Evolutionary conservation across 2,888 invertebrate genomes (phyloP).

Genomic region (Eristalinus aeneus): DNA sequence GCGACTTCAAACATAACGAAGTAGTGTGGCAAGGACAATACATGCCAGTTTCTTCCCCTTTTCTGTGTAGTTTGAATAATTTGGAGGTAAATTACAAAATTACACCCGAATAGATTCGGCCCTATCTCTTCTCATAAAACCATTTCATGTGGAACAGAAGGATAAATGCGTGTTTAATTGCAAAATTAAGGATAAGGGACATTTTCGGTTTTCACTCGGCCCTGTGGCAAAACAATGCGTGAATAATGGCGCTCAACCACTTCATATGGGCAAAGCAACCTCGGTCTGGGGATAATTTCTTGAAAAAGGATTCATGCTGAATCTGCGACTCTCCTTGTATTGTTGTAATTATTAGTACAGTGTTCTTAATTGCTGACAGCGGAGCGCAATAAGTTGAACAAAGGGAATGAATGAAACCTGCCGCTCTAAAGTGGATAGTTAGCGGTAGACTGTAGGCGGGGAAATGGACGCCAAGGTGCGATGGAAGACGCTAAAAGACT

Average conservation of each 20-base stretch:
- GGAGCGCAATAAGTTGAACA: conserved; percentile 26
- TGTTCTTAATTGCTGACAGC: conserved; percentile 52
- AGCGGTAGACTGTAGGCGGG: conserved; percentile 43
- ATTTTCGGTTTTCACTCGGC: conserved; percentile 37
- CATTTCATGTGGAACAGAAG: conserved; percentile 45
- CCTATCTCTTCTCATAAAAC: conserved; percentile 29
- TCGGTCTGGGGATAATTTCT: conserved; percentile 2
- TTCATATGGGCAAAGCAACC: conserved; percentile 1
- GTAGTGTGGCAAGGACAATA: conserved; percentile 23
- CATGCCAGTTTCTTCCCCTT: conserved; percentile 11
- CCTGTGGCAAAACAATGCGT: conserved; percentile 39
- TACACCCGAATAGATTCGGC: conserved; percentile 33
- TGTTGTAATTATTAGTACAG: conserved; percentile 57
- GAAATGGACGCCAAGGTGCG: neutral
- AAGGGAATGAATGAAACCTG: conserved; percentile 52
- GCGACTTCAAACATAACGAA: neutral
- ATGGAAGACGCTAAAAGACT: conserved; percentile 1
- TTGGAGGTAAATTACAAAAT: conserved; percentile 48
- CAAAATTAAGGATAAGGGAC: conserved; percentile 54
- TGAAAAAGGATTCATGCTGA: conserved; percentile 24
- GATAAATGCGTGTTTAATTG: conserved; percentile 64
- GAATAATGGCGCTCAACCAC: conserved; percentile 50
- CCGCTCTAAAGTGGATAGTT: conserved; percentile 46
- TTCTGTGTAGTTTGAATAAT: neutral
- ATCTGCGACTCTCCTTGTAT: conserved; percentile 27